phyloP scores from a whole-genome alignment of 1,140 invertebrate species.

The Ctenoplectra terminalis region DNA sequence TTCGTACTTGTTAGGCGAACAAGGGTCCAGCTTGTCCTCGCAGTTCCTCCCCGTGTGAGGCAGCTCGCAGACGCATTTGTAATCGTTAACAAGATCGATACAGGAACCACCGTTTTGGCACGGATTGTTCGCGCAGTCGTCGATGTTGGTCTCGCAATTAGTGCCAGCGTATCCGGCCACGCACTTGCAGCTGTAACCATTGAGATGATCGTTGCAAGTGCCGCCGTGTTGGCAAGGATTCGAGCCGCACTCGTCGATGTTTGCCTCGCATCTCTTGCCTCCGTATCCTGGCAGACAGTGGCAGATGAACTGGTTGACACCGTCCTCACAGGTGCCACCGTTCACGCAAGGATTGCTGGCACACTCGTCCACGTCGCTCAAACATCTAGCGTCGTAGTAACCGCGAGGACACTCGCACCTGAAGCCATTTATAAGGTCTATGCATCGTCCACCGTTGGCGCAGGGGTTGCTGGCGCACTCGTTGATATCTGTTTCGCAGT shows the following conservation, averaged over 20 bases:
- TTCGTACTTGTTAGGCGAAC: conserved; percentile 89
- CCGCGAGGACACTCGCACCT: conserved; percentile 95
- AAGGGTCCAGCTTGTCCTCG: conserved; percentile 93
- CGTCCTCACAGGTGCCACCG: conserved; percentile 94
- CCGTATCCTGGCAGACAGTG: conserved; percentile 93
- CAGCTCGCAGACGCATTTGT: conserved; percentile 94
- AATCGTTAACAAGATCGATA: conserved; percentile 94
- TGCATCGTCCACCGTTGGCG: conserved; percentile 94
- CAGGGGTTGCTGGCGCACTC: conserved; percentile 96
- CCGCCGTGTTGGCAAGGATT: conserved; percentile 97
- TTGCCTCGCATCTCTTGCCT: conserved; percentile 91
- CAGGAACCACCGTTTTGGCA: conserved; percentile 95
- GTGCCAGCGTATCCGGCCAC: conserved; percentile 94
- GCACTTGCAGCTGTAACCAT: conserved; percentile 94
- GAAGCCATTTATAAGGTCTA: conserved; percentile 93
- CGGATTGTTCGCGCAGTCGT: conserved; percentile 92
- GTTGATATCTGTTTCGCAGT: conserved; percentile 96
- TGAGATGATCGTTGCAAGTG: conserved; percentile 91
- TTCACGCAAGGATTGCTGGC: conserved; percentile 92
- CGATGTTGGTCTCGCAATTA: conserved; percentile 94
- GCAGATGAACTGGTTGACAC: conserved; percentile 95
- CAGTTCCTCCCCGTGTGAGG: conserved; percentile 93
- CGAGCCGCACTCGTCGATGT: conserved; percentile 96
- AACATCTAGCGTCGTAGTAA: conserved; percentile 94
- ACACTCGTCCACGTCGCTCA: conserved; percentile 97